Base-by-base conservation (phyloP, 1,140 invertebrate genomes). In the Melanaphis sacchari region DNA sequence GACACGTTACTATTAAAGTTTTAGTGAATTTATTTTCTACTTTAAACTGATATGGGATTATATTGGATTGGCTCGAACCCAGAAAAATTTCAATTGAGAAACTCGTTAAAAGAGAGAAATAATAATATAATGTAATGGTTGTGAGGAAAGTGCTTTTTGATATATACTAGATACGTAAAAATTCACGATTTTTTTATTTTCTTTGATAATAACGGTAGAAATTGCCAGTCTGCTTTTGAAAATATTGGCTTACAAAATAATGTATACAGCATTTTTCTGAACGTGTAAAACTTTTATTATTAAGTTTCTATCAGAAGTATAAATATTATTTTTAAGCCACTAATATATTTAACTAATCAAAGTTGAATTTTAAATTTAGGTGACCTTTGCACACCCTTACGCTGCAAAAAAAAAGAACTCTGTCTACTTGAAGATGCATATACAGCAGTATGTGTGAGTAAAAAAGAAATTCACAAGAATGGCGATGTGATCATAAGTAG, bases 321-420 rank as follows among this genome's bases (percentile, higher is more conserved):
- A 84, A 41, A 24, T 84, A 24, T 38, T 18, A 21, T n/a, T 31
- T 87, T 40, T 9, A 87, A 2, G 1, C 24, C 21, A 11, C 15
- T 87, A 46, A 43, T 31, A 31, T 46, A n/a, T n/a, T 46, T 46
- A 46, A 89, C 26, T 52, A 36, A 52, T 38, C 22, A 46, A 81
- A 43, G 22, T 36, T 9, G 8, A 46, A 94, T 94, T 94, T 94
- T 94, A 94, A 95, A 96, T 95, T 81, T 96, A 98, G 98, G 97
- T 96, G 97, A 98, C 95, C 96, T 98, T 93, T 98, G 98, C 95
- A 96, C 97, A 94, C 97, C 98, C 66, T 95, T 98, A 94, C 97
- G 97, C 94, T 98, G 98, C 95, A 98, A 98, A 95, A 97, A 98
- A 95, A 97, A 98, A 95, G 98, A 98, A 95, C 96, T 98, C 85